phyloP scores from a whole-genome alignment of 1,140 invertebrate species.

The Papilio polyxenes region DNA sequence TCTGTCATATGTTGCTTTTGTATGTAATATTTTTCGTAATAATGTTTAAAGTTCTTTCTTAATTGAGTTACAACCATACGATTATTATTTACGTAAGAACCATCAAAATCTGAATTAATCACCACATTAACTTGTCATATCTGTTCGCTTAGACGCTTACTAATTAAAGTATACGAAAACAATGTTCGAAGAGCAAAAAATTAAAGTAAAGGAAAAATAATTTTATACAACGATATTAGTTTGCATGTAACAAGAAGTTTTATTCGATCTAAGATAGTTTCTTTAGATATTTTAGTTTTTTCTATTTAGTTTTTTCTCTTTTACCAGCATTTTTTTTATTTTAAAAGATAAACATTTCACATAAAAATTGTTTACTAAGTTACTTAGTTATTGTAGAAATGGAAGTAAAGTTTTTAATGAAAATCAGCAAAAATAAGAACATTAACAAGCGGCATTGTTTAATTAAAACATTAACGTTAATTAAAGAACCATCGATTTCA shows the following conservation, averaged over 20 bases:
- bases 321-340: no score
- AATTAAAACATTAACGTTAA: no score
- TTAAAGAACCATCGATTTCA: background rate
- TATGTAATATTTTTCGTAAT: background rate
- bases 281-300: no score
- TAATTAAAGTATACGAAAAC: background rate
- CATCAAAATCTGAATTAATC: background rate
- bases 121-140: constrained; percentile 5
- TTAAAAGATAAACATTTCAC: no score
- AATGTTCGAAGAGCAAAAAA: background rate
- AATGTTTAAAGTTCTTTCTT: background rate
- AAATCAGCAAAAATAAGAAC: no score
- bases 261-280: background rate
- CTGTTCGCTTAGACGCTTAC: background rate
- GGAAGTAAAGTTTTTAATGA: no score
- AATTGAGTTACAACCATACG: background rate
- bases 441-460: no score
- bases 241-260: background rate
- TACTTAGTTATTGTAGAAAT: no score
- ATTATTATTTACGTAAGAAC: background rate
- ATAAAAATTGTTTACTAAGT: no score
- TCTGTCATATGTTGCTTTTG: no score
- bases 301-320: no score
- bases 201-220: background rate
- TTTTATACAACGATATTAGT: background rate